Base-by-base conservation (phyloP, 2,888 invertebrate species). In the Amphipoea oculea region DNA sequence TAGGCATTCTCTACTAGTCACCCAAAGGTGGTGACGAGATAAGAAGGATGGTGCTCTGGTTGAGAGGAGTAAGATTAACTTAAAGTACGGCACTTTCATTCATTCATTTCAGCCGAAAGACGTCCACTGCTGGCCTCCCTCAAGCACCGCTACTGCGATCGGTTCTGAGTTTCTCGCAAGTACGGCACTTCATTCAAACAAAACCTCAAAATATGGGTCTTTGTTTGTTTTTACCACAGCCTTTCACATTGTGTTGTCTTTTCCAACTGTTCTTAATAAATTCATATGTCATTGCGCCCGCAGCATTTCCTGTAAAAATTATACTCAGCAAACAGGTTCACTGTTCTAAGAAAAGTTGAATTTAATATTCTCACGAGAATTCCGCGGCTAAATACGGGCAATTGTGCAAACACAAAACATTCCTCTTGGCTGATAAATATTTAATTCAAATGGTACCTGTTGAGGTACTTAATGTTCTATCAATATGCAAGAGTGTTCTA, bases 391-490 rank as follows among this genome's bases (percentile, higher is more conserved):
- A 86, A 81, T 86, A 83, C 72, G 73, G 75, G 70, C 82, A 86
- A 86, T 90, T 90, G 88, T 86, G 88, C 88, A 90, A 90, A 86
- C 82, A 81, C 81, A 76, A 85, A 76, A 83, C 81, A 86, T 86
- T 84, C 83, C 82, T 82, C 65, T 78, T 72, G 76, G 74, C 85
- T 83, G 74, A 82, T 89, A 89, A 88, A 85, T 89, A 88, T 89
- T 90, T 87, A 87, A 85, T 84, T 90, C 79, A 42, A 78, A 78
- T 69, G 63, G 79, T 84, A 83, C 80, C 83, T 81, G 88, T 79
- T 86, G 70, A 70, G 63, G 83, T 83, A 79, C 70, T 82, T 87
- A 86, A 83, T 79, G 71, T 63, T 66, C 66, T 83, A 89, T 89
- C 80, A 88, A 79, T 86, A 89, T 89, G 85, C 85, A 85, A 84